Conservation (phyloP, 2,797 vertebrate species). For the Urocyon cinereoargenteus region DNA sequence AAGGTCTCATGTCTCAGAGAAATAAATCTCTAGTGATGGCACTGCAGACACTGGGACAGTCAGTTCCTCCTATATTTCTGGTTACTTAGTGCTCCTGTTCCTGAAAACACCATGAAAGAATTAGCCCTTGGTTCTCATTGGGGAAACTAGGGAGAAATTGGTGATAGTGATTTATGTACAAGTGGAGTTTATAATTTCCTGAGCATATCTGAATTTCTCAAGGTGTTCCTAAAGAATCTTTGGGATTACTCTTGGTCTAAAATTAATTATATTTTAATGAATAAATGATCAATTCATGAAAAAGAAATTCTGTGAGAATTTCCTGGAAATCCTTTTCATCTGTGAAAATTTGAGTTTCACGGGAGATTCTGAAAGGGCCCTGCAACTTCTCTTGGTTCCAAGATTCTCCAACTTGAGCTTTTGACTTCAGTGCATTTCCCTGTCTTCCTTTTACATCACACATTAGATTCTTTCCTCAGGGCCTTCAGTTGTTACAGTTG, state of each 20-base stretch:
- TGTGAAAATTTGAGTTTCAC: constrained; percentile 2
- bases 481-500: neutral
- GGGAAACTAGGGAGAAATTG: neutral
- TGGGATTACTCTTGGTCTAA: neutral
- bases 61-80: neutral
- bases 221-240: neutral
- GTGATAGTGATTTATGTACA: neutral
- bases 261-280: neutral
- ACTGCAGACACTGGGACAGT: neutral
- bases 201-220: neutral
- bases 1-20: neutral
- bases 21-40: neutral
- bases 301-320: neutral
- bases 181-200: neutral
- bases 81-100: neutral
- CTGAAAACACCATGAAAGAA: neutral
- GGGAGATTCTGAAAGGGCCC: neutral
- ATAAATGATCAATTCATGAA: neutral
- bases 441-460: neutral
- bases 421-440: neutral
- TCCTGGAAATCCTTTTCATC: neutral
- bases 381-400: neutral
- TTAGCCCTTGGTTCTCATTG: neutral
- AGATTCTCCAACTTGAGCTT: neutral
- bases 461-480: neutral